Base-by-base conservation (phyloP, 1,140 invertebrate species). In the Anoplolepis gracilipes region DNA sequence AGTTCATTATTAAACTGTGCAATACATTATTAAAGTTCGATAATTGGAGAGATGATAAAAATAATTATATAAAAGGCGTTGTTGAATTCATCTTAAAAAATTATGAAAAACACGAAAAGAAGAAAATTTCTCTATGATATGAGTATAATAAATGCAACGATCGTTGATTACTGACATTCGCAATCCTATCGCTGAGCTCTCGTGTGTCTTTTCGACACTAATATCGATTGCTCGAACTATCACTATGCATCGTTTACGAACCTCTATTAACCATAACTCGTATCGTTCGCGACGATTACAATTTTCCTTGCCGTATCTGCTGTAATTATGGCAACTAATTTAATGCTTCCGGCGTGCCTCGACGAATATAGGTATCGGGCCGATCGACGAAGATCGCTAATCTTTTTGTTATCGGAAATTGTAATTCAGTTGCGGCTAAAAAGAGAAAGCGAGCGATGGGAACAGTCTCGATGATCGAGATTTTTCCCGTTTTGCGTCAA, bases 281-380 rank as follows among this genome's bases (percentile, higher is more conserved):
- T 36, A 75, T 67, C 69, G 49, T 62, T 22, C 39, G 82, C 39
- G 36, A 76, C 78, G 53, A 82, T 82, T 82, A 82, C 53, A 73
- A 82, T 75, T 87, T 87, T 82, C 69, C 42, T 28, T 55, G 59
- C 57, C 67, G 67, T 75, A 84, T 84, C 69, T 59, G 70, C 64
- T 64, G 42, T 46, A 87, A 87, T 87, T 85, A 85, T 82, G 55
- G 72, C 72, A 78, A 87, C 62, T 85, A 76, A 85, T 85, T 87
- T 87, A 85, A 78, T 85, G 65, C 65, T 85, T 85, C 84, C 82
- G 72, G 62, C 59, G 73, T 25, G 28, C 42, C 46, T n/a, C 70
- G 82, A 84, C 62, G 73, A 75, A 86, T 86, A 75, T 67, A 73
- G 25, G 75, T 36, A 76, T 85, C 72, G 46, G 49, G n/a, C 49